Evolutionary conservation across 2,888 invertebrate genomes (phyloP).

Genomic region (Cosmopolites sordidus): DNA sequence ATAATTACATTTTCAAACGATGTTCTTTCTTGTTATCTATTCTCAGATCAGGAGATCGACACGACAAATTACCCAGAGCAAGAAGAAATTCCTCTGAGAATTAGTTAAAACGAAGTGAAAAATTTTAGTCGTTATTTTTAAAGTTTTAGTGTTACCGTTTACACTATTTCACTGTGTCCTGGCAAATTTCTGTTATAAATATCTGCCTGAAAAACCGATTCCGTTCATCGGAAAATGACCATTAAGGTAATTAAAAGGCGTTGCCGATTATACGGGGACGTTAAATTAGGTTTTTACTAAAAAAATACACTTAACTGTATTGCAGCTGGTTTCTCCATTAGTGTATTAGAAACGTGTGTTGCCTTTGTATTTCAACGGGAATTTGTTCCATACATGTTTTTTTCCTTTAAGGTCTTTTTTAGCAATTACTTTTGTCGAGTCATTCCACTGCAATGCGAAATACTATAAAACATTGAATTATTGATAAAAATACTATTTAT

Average conservation of each 20-base stretch:
- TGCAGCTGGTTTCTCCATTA: not conserved
- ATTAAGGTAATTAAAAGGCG: slow-evolving; percentile 7
- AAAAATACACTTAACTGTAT: not conserved
- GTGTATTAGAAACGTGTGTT: not conserved
- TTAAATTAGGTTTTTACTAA: not conserved
- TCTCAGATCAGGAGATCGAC: not conserved
- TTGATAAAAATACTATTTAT: too few relatives aligned
- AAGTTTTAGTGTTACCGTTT: not conserved
- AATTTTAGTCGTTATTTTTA: slow-evolving; percentile 9
- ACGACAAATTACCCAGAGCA: slow-evolving; percentile 6
- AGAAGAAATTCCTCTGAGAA: slow-evolving; percentile 4
- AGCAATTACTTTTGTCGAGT: too few relatives aligned
- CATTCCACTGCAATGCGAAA: too few relatives aligned
- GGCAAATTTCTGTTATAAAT: slow-evolving; percentile 16
- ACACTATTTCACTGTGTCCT: slow-evolving; percentile 9
- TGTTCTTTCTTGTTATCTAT: not conserved
- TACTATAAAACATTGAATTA: too few relatives aligned
- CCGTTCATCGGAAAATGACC: slow-evolving; percentile 5
- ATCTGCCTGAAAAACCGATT: slow-evolving; percentile 5
- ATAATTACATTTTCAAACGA: too few relatives aligned
- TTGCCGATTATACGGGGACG: not conserved
- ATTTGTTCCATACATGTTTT: too few relatives aligned
- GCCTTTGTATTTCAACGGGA: too few relatives aligned
- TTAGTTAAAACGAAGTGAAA: slow-evolving; percentile 10
- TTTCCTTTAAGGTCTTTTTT: too few relatives aligned